phyloP scores from a whole-genome alignment of 1,140 invertebrate genomes.

The Ceratina australensis region DNA sequence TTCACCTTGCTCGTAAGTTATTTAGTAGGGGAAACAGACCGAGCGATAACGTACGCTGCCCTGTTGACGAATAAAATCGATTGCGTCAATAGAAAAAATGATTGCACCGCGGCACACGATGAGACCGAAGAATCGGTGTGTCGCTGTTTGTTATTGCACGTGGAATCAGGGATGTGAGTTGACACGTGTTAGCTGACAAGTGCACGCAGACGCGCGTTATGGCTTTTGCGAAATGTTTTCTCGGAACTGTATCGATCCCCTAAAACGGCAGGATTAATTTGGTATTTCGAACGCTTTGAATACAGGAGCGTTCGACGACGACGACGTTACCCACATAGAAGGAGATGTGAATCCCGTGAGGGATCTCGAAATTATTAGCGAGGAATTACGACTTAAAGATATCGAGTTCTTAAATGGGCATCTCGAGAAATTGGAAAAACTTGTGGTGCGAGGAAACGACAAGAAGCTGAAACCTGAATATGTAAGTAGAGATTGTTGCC shows the following conservation, averaged over 20 bases:
- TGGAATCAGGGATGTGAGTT: slow-evolving; percentile 5
- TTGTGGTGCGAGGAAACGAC: slow-evolving; percentile 93
- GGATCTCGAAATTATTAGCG: slow-evolving; percentile 97
- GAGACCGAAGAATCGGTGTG: slow-evolving; percentile 42
- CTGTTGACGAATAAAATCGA: slow-evolving; percentile 11
- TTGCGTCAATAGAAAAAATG: slow-evolving; percentile 3
- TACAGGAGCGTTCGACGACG: slow-evolving; percentile 97
- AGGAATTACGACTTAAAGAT: slow-evolving; percentile 97
- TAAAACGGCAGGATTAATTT: not conserved
- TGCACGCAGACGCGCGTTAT: slow-evolving; percentile 9
- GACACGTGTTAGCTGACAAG: not conserved
- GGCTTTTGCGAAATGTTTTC: slow-evolving; percentile 22
- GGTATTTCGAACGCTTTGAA: not conserved
- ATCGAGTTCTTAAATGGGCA: slow-evolving; percentile 89
- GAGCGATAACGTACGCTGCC: not conserved
- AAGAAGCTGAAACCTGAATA: slow-evolving; percentile 98
- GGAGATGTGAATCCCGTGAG: slow-evolving; percentile 98
- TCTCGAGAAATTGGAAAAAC: slow-evolving; percentile 93
- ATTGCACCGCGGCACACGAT: slow-evolving; percentile 5
- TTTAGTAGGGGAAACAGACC: not conserved
- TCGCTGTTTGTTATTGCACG: slow-evolving; percentile 36
- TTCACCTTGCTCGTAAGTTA: slow-evolving; percentile 96
- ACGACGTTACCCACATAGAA: slow-evolving; percentile 98
- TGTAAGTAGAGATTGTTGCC: slow-evolving; percentile 81
- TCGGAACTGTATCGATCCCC: slow-evolving; percentile 16